phyloP scores from a whole-genome alignment of 2,888 invertebrate species.

The Phyllotreta cruciferae region DNA sequence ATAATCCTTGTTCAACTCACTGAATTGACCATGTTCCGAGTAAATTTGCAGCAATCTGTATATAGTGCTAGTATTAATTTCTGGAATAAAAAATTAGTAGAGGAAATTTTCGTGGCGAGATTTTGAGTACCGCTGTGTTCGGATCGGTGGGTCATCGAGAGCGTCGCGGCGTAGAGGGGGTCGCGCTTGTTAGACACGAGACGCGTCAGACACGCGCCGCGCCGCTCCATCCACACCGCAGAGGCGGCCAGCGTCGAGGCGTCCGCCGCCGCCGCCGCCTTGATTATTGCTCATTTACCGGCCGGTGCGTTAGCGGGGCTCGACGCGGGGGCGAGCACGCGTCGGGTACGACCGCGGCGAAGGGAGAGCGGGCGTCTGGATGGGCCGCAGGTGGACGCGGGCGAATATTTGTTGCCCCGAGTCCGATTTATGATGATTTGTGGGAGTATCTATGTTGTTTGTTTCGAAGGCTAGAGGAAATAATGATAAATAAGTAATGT shows the following conservation, averaged over 20 bases:
- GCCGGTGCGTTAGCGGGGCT: conserved; percentile 52
- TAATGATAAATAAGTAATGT: too few relatives aligned
- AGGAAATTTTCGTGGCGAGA: conserved; percentile 26
- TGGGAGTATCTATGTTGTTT: too few relatives aligned
- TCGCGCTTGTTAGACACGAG: conserved; percentile 60
- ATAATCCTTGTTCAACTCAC: too few relatives aligned
- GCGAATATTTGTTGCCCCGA: neutral
- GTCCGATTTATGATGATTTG: too few relatives aligned
- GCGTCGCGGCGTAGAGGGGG: conserved; percentile 49
- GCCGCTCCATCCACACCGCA: conserved; percentile 52
- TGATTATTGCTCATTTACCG: conserved; percentile 58
- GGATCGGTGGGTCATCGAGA: conserved; percentile 43
- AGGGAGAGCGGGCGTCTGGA: neutral
- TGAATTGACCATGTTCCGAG: too few relatives aligned
- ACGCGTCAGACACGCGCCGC: conserved; percentile 62
- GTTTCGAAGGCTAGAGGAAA: too few relatives aligned
- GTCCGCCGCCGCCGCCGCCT: conserved; percentile 46
- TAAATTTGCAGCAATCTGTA: too few relatives aligned
- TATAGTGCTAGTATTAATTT: too few relatives aligned
- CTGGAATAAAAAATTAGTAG: neutral
- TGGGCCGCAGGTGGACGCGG: neutral
- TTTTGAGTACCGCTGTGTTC: conserved; percentile 52
- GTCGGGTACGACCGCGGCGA: conserved; percentile 13
- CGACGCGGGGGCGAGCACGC: conserved; percentile 37
- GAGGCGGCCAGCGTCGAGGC: conserved; percentile 44